These are phyloP conservation scores for Leptodirus hochenwartii DNA, from an alignment of 2,888 invertebrate genomes.

Conservation along the genomic window DNA sequence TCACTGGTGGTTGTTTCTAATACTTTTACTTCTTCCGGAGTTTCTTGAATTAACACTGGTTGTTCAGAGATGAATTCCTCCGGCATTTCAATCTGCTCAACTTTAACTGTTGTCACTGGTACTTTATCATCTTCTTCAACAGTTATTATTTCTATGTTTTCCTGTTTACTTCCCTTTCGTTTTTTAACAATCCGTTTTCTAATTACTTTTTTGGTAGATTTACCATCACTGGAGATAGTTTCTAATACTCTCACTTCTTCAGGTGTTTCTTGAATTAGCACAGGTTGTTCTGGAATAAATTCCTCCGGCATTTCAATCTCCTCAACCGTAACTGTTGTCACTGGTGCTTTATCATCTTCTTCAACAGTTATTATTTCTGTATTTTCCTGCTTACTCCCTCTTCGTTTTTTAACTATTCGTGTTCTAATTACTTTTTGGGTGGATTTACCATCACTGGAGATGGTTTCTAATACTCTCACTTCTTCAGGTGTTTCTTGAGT, in stretches of 20 bases:
- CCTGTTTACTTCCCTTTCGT: conserved; percentile 19
- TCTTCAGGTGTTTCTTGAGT: conserved; percentile 16
- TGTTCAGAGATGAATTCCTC: conserved; percentile 17
- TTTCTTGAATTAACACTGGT: conserved; percentile 17
- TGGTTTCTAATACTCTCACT: conserved; percentile 14
- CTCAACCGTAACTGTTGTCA: conserved; percentile 23
- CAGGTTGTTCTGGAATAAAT: conserved; percentile 17
- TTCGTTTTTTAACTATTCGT: conserved; percentile 25
- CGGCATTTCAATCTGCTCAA: conserved; percentile 15
- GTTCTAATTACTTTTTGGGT: conserved; percentile 21
- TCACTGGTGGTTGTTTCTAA: conserved; percentile 11
- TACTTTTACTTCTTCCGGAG: conserved; percentile 17
- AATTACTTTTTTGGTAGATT: conserved; percentile 17
- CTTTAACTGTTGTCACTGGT: conserved; percentile 16
- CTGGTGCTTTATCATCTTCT: conserved; percentile 21
- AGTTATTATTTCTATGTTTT: conserved; percentile 26
- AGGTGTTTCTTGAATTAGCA: conserved; percentile 15
- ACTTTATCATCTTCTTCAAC: conserved; percentile 16
- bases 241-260: conserved; percentile 24
- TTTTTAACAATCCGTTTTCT: conserved; percentile 26
- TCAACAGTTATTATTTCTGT: conserved; percentile 28
- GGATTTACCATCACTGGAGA: conserved; percentile 13
- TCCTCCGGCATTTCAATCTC: conserved; percentile 19
- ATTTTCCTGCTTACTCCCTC: conserved; percentile 25
- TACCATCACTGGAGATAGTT: conserved; percentile 19